Evolutionary conservation across 23 tunicate genomes (phyloP), one percentile per base, ranked within the genome.

Genomic region (Clavelina lepadiformis): DNA sequence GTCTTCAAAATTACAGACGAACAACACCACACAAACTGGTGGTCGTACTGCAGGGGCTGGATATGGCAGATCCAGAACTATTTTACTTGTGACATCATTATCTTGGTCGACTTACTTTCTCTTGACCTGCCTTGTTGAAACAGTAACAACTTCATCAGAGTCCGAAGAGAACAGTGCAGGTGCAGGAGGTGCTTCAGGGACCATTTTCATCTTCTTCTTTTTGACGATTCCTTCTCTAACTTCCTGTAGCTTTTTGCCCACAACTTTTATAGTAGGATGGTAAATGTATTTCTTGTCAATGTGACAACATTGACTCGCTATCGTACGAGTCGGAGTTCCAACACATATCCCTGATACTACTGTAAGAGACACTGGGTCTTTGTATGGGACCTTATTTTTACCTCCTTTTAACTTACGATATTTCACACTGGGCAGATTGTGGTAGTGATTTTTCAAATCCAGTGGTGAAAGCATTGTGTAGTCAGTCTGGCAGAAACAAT

Each of bases 31-130:
- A n/a, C n/a, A n/a, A n/a, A n/a, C n/a, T n/a, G n/a, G n/a, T n/a
- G n/a, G n/a, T n/a, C n/a, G n/a, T n/a, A n/a, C n/a, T n/a, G n/a
- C n/a, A n/a, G n/a, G n/a, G n/a, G n/a, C n/a, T n/a, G n/a, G n/a
- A n/a, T n/a, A n/a, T n/a, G n/a, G n/a, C n/a, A n/a, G n/a, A n/a
- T n/a, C n/a, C n/a, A n/a, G n/a, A n/a, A n/a, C n/a, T n/a, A n/a
- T n/a, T n/a, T n/a, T n/a, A n/a, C n/a, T n/a, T n/a, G n/a, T n/a
- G n/a, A n/a, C n/a, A n/a, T n/a, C n/a, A n/a, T n/a, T n/a, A n/a
- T n/a, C n/a, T n/a, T n/a, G n/a, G n/a, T n/a, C n/a, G n/a, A n/a
- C 72, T 66, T 28, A 66, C 72, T 46, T 66, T 66, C 72, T 38
- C 57, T 66, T 66, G 33, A 66, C 57, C 29, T 45, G 56, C 57